Evolutionary conservation across 2,797 vertebrate species (phyloP).

Genomic region (Rhinatrema bivittatum): DNA sequence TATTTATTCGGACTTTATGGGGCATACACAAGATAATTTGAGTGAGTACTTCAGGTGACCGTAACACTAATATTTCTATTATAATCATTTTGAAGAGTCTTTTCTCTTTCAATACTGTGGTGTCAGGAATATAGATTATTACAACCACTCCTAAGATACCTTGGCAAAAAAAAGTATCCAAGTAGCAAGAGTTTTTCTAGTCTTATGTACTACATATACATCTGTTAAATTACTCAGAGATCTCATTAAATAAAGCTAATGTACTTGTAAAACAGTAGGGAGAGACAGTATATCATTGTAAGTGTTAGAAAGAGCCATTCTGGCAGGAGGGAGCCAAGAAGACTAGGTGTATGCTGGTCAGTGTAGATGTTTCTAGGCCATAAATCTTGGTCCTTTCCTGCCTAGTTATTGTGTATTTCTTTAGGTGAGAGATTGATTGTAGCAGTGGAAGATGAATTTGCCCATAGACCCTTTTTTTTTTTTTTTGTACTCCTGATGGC

Average conservation of each 20-base stretch:
- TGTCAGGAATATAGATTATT: conserved; percentile 31
- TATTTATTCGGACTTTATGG: conserved; percentile 19
- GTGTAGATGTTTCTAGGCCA: conserved; percentile 87
- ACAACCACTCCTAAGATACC: conserved; percentile 38
- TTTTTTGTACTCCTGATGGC: conserved; percentile 70
- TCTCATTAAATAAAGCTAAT: conserved; percentile 98
- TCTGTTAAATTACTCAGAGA: conserved; percentile 88
- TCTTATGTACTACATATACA: conserved; percentile 75
- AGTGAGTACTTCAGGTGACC: conserved; percentile 19
- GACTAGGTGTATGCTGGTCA: conserved; percentile 94
- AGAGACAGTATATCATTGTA: conserved; percentile 92
- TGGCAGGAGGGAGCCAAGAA: conserved; percentile 68
- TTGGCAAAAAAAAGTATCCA: conserved; percentile 61
- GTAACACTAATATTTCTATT: conserved; percentile 30
- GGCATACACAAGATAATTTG: not conserved
- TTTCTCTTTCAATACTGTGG: conserved; percentile 29
- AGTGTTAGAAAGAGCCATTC: conserved; percentile 75
- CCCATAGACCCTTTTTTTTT: conserved; percentile 70
- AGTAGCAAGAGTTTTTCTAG: conserved; percentile 65
- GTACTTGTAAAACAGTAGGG: conserved; percentile 98
- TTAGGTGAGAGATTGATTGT: conserved; percentile 98
- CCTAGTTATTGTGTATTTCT: conserved; percentile 98
- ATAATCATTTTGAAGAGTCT: conserved; percentile 39
- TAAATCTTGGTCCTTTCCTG: conserved; percentile 96
- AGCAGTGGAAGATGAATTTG: conserved; percentile 94